These are phyloP conservation scores for Lethenteron camtschaticum DNA, from an alignment of 2,113 vertebrate species.

Conservation along the genomic window DNA sequence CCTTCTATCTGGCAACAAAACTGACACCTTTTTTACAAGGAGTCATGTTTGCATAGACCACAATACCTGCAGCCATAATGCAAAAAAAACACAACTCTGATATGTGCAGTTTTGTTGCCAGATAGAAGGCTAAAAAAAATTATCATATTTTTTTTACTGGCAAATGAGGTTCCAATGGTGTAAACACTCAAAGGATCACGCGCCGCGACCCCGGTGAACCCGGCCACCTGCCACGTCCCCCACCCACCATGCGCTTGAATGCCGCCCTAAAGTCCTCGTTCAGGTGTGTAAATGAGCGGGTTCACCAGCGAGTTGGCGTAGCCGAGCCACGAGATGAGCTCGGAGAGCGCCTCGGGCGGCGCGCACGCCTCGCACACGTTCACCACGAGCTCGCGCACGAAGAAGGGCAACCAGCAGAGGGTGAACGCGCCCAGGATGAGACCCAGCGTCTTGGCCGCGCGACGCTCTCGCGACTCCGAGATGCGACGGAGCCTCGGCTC, in stretches of 20 bases:
- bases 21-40: no score
- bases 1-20: no score
- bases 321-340: constrained; percentile 67
- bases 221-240: no score
- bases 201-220: no score
- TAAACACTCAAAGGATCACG: no score
- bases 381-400: constrained; percentile 63
- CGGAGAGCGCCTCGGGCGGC: constrained; percentile 24
- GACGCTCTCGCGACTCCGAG: constrained; percentile 41
- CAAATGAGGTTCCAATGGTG: no score
- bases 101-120: no score
- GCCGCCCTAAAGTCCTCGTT: constrained; percentile 66
- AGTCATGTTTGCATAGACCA: no score
- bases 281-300: constrained; percentile 74
- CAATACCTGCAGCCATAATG: no score
- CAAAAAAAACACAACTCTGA: no score
- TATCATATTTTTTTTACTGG: no score
- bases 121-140: no score
- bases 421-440: constrained; percentile 98
- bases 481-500: constrained; percentile 25
- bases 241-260: constrained; percentile 18
- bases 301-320: constrained; percentile 86
- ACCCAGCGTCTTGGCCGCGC: constrained; percentile 79
- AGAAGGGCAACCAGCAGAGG: constrained; percentile 87
- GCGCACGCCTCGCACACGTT: constrained; percentile 21